Evolutionary conservation across 2,888 invertebrate genomes (phyloP), one percentile per base, ranked within the genome.

Genomic region (Apamea sordens): DNA sequence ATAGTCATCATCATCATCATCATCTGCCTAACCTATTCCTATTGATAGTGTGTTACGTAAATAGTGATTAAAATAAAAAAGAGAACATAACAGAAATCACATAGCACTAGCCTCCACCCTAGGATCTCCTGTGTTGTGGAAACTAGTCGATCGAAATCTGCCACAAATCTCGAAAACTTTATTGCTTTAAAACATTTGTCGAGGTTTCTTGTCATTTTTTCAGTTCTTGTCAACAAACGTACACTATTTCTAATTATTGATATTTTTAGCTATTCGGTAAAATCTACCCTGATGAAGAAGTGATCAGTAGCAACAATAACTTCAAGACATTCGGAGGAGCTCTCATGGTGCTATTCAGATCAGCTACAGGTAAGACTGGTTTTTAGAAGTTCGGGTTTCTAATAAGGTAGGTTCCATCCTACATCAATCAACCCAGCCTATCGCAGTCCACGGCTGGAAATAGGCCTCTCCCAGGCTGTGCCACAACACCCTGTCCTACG

Each of bases 301-400:
- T 98, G 8, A 99, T 99, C 84, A 98, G 98, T 77, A 97, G 98
- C 63, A 99, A 99, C 95, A 99, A 99, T 94, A 99, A 99, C 95
- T 99, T 99, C 94, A 99, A 99, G 95, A 98, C 99, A 1, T 99
- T 99, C 95, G 98, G 98, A 18, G 99, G 99, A 95, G 99, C 99
- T 0, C 98, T 99, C 10, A 97, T 99, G 92, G 99, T 99, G 13
- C 97, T 99, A 1, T 99, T 99, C 94, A 98, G 99, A 93, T 99
- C 99, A 41, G 99, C 99, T 15, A 99, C 99, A 88, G 98, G 98
- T 98, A 93, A 93, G 90, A 11, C 4, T 36, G 63, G 63, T 63
- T 63, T 28, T 61, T 61, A 28, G 1, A 61, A 8, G 1, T 18
- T 63, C 8, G 8, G 32, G 13, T 15, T 61, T 61, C 61, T 61